Conservation (phyloP, 2,888 invertebrate genomes). For the Gortyna flavago region DNA sequence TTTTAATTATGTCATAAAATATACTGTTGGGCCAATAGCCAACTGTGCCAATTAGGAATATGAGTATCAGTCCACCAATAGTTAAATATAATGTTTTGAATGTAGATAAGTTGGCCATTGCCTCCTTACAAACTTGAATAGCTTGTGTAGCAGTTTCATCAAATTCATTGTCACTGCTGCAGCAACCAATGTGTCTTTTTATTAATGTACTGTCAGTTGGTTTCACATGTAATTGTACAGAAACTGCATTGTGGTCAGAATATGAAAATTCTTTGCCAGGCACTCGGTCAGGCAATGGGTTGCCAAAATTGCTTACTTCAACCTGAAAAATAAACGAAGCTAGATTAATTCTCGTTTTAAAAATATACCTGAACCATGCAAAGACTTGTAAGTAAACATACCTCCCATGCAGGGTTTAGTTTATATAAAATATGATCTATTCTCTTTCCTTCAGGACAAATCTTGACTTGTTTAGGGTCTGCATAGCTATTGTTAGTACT, state of each 20-base stretch:
- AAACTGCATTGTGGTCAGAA: constrained; percentile 97
- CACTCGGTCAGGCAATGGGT: constrained; percentile 93
- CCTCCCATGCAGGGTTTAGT: constrained; percentile 77
- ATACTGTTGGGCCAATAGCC: constrained; percentile 86
- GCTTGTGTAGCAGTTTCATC: constrained; percentile 89
- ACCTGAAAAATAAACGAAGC: constrained; percentile 73
- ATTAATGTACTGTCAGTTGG: constrained; percentile 53
- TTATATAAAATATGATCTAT: constrained; percentile 97
- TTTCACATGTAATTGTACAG: constrained; percentile 86
- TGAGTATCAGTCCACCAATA: constrained; percentile 85
- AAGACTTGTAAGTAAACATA: constrained; percentile 56
- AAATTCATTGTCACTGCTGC: constrained; percentile 41
- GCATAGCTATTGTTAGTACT: constrained; percentile 95
- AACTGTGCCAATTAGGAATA: constrained; percentile 88
- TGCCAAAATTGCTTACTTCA: constrained; percentile 88
- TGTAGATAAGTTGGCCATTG: constrained; percentile 85
- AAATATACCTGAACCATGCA: background rate
- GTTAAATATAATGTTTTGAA: constrained; percentile 89
- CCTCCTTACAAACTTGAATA: constrained; percentile 90
- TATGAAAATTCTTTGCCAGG: constrained; percentile 93
- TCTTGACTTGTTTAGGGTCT: constrained; percentile 84
- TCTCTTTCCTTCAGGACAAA: constrained; percentile 93
- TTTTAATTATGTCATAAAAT: constrained; percentile 90
- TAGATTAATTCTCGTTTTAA: background rate
- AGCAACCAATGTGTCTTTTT: background rate